Evolutionary conservation across 2,797 vertebrate genomes (phyloP), one percentile per base, ranked within the genome.

Genomic region (Parambassis ranga): DNA sequence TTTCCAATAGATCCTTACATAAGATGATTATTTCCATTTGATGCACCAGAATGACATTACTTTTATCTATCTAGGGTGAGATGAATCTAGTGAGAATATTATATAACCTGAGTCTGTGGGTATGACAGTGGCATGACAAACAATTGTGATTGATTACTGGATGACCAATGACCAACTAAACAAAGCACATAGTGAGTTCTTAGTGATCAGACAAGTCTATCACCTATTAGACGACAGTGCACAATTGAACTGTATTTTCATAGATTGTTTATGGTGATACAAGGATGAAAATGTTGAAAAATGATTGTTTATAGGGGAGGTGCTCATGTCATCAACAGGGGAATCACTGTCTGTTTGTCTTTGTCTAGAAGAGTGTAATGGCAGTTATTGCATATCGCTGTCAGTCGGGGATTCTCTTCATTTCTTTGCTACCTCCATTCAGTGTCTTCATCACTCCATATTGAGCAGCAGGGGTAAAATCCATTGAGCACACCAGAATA

Each of bases 241-340:
- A 35, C 2, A 22, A 46, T 28, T 44, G 37, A 42, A 22, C 68
- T 47, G 14, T 26, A 6, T 32, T 7, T 28, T 59, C 19, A 42
- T 16, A 31, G n/a, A 36, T 58, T 7, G 33, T 30, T 46, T 10
- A 6, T 16, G 32, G 22, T 43, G 18, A 38, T 14, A 11, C 4
- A 57, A 23, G 37, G 15, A 38, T 10, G 27, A 35, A n/a, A n/a
- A n/a, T n/a, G 8, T 16, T 65, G 46, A 39, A 67, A 56, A 48
- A 61, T 43, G 20, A 11, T 5, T 55, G 41, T 71, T 68, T 57
- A 55, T 26, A n/a, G 23, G 2, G 1, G 14, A 35, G 65, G 23
- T 33, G 69, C 18, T 32, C 0, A 0, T 39, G 50, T 38, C 26
- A 35, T 66, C 42, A 47, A 32, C 44, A 39, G 16, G 32, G 31